Evolutionary conservation across 2,888 invertebrate species (phyloP).

Genomic region (Tenthredo scrophulariae): DNA sequence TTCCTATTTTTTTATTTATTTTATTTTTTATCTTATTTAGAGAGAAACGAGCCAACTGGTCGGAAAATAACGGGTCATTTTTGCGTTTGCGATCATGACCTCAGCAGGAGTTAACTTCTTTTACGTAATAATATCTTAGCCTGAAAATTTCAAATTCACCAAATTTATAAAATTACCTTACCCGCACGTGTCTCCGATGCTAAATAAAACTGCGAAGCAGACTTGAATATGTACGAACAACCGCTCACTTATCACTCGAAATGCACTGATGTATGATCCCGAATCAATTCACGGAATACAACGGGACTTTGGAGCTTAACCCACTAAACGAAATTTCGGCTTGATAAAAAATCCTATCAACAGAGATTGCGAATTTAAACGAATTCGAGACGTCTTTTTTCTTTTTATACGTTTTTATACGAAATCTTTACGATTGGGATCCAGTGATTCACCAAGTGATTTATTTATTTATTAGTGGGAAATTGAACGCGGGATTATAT

Average conservation of each 20-base stretch:
- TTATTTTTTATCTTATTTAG: neutral
- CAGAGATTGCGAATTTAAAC: neutral
- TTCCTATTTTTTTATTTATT: neutral
- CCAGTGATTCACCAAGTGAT: neutral
- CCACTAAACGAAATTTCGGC: neutral
- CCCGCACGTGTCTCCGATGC: conserved; percentile 1
- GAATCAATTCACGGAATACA: conserved; percentile 6
- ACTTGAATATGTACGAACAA: neutral
- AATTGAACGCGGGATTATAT: neutral
- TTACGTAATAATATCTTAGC: neutral
- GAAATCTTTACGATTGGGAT: neutral
- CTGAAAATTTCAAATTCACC: neutral
- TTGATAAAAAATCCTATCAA: neutral
- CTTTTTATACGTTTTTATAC: neutral
- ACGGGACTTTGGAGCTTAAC: neutral
- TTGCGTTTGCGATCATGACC: conserved; percentile 12
- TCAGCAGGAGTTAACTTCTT: neutral
- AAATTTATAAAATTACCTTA: conserved; percentile 31
- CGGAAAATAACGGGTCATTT: conserved; percentile 38
- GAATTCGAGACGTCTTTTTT: neutral
- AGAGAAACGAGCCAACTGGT: conserved; percentile 10
- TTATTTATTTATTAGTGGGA: neutral
- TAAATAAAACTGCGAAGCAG: neutral
- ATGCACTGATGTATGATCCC: neutral
- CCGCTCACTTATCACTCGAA: neutral